Conservation (phyloP, 2,113 vertebrate genomes). For the Myotis brandtii region DNA sequence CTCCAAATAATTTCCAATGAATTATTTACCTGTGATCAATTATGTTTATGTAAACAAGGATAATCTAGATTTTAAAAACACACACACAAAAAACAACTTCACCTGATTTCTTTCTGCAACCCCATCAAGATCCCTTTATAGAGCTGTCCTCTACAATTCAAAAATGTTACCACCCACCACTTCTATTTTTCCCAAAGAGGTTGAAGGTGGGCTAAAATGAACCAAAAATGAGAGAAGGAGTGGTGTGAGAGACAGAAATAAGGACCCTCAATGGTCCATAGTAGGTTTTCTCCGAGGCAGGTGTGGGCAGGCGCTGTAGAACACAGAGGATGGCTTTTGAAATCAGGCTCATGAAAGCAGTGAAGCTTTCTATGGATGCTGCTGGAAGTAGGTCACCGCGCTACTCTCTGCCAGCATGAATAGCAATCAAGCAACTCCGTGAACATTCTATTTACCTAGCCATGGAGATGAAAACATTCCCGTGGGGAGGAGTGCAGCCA, state of each 20-base stretch:
- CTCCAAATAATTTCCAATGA: neutral
- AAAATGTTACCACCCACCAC: neutral
- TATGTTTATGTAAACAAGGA: neutral
- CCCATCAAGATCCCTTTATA: neutral
- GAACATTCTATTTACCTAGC: slow-evolving; percentile 76
- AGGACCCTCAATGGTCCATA: neutral
- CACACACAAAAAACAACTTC: no score
- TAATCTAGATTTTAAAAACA: neutral
- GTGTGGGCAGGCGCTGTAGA: neutral
- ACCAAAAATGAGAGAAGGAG: neutral
- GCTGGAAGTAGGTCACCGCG: slow-evolving; percentile 78
- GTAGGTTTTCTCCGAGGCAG: neutral
- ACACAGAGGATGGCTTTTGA: slow-evolving; percentile 49
- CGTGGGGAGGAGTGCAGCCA: slow-evolving; percentile 43
- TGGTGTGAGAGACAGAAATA: slow-evolving; percentile 5
- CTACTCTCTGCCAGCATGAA: slow-evolving; percentile 69
- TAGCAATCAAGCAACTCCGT: slow-evolving; percentile 54
- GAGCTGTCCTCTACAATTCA: neutral
- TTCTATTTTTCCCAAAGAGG: slow-evolving; percentile 30
- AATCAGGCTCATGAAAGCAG: slow-evolving; percentile 63
- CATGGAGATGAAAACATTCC: slow-evolving; percentile 73
- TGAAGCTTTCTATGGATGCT: slow-evolving; percentile 69
- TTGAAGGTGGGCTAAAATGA: neutral
- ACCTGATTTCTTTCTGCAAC: neutral
- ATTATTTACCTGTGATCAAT: neutral